Percentiles rank a stretch among this genome's conserved stretches.
Conservation (phyloP, 1,140 invertebrate genomes). For the Oppia nitens region DNA sequence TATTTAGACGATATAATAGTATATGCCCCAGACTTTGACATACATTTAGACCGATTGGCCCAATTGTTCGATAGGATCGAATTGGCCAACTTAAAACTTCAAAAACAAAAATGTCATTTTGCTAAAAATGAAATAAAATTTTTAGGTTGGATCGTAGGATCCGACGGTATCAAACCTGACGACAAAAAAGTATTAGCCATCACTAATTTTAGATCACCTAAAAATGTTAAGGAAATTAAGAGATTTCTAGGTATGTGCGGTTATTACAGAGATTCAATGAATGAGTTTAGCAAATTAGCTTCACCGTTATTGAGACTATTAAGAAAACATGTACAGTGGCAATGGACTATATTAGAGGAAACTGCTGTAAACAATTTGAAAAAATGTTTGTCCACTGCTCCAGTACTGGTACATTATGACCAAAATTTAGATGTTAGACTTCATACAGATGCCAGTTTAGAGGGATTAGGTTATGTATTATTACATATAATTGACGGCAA, state of each 20-base stretch:
- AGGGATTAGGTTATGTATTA: conserved; percentile 17
- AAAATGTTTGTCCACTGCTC: conserved; percentile 20
- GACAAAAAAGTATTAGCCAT: conserved; percentile 15
- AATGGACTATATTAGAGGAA: conserved; percentile 16
- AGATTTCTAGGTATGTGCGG: conserved; percentile 30
- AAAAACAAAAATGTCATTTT: conserved; percentile 18
- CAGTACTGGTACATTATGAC: conserved; percentile 9
- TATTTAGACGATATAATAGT: conserved; percentile 25
- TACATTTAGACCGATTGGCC: conserved; percentile 19
- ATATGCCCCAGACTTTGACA: conserved; percentile 16
- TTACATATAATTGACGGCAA: conserved; percentile 6
- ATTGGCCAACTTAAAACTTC: conserved; percentile 16
- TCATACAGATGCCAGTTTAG: conserved; percentile 17
- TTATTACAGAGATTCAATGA: conserved; percentile 19
- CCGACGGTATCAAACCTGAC: conserved; percentile 18
- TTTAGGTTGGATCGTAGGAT: conserved; percentile 16
- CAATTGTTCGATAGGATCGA: conserved; percentile 19
- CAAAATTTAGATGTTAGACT: conserved; percentile 16
- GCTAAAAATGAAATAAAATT: conserved; percentile 12
- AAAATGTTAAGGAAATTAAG: conserved; percentile 25
- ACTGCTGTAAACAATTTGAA: conserved; percentile 30
- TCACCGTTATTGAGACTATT: conserved; percentile 16
- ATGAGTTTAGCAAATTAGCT: conserved; percentile 18
- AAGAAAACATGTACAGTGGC: conserved; percentile 18
- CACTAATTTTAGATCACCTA: conserved; percentile 12